Evolutionary conservation across 2,113 vertebrate species (phyloP).

Genomic region (Solenodon paradoxus): DNA sequence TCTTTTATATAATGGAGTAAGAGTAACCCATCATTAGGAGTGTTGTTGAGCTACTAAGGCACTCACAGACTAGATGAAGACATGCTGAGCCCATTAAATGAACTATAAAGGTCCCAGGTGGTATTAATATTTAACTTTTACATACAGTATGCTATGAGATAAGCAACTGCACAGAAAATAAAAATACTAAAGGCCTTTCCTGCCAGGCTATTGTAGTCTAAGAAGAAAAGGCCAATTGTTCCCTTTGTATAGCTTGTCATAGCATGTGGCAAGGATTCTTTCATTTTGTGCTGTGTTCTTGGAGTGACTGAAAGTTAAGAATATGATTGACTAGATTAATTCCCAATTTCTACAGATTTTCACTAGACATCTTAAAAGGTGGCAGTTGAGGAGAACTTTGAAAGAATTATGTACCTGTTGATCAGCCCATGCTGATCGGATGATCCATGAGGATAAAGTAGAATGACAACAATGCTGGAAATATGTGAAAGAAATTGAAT

Average conservation of each 20-base stretch:
- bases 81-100: slow-evolving; percentile 43
- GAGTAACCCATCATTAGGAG: neutral
- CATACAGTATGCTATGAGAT: neutral
- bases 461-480: neutral
- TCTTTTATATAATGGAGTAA: neutral
- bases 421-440: neutral
- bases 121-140: slow-evolving; percentile 48
- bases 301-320: slow-evolving; percentile 41
- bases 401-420: slow-evolving; percentile 1
- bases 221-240: slow-evolving; percentile 55
- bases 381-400: neutral
- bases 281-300: slow-evolving; percentile 8
- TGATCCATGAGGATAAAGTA: neutral
- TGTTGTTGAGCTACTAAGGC: neutral
- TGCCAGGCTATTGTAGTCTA: slow-evolving; percentile 18
- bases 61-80: neutral
- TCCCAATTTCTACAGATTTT: slow-evolving; percentile 16
- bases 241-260: neutral
- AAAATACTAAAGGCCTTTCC: slow-evolving; percentile 53
- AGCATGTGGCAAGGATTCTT: slow-evolving; percentile 3
- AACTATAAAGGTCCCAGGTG: neutral
- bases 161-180: slow-evolving; percentile 51
- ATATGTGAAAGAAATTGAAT: neutral
- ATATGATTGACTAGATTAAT: slow-evolving; percentile 42
- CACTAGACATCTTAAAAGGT: neutral